Base-by-base conservation (phyloP, 1,140 invertebrate species). In the Conus betulinus region DNA sequence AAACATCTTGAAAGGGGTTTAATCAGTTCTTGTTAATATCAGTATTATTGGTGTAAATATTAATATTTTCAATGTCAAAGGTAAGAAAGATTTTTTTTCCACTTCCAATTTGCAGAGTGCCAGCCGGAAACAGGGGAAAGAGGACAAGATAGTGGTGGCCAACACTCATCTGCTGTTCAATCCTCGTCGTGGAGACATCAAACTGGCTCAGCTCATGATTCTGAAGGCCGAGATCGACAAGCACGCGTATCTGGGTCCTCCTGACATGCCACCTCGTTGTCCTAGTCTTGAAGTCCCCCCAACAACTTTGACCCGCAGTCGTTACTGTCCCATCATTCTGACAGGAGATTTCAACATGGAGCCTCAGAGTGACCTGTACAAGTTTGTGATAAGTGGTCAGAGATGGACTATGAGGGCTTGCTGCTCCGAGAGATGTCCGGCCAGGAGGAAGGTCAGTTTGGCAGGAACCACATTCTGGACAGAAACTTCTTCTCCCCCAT, bases 151-250 rank as follows among this genome's bases (percentile, higher is more conserved):
- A 83, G 96, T 98, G 53, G 96, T 99, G 0, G 98, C 98, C 8
- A 99, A 98, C 6, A 99, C 98, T 0, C 99, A 99, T 96, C 95
- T 99, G n/a, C 95, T 99, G 10, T 99, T 97, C 94, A 99, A 99
- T 96, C 98, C 98, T 0, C 97, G 96, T 92, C 95, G 98, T 53
- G 97, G 97, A 51, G 98, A 99, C 95, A 97, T 99, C 0, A 97
- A 98, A 92, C 95, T 99, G 25, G 98, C 98, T 0, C 99, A 99
- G 95, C 81, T 96, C 6, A 93, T 97, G 92, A 93, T 98, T 71
- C 94, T 99, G 6, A 95, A 99, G 23, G 97, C 97, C 1, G 98
- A 98, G 95, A 95, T 99, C 17, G 97, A 98, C 87, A 91, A 91
- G 87, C 25, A 92, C 27, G 88, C 93, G 0, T 90, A 87, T 53